phyloP scores from a whole-genome alignment of 2,888 invertebrate species.

The Brachynemurus nebulosus region DNA sequence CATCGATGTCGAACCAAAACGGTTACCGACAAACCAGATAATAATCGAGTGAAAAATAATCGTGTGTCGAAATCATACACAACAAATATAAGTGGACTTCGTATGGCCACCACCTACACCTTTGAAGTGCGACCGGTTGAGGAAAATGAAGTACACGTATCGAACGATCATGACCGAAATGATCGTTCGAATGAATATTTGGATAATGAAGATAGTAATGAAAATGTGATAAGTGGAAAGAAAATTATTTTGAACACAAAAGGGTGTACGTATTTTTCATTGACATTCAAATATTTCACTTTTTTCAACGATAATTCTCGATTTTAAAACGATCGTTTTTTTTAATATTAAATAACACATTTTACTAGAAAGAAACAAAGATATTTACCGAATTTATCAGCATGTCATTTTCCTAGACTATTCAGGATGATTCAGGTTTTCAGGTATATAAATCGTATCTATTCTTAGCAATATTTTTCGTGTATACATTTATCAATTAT shows the following conservation, averaged over 20 bases:
- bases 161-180: constrained; percentile 26
- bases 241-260: constrained; percentile 65
- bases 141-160: constrained; percentile 24
- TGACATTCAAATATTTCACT: not conserved
- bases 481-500: too few species aligned
- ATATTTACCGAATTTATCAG: too few species aligned
- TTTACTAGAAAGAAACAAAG: too few species aligned
- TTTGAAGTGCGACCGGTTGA: constrained; percentile 55
- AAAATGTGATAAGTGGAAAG: constrained; percentile 39
- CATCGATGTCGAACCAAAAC: constrained; percentile 51
- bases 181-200: constrained; percentile 31
- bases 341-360: too few species aligned
- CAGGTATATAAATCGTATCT: too few species aligned
- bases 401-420: too few species aligned
- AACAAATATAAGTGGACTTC: constrained; percentile 49
- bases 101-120: constrained; percentile 73
- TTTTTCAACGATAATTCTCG: not conserved
- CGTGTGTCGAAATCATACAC: constrained; percentile 35
- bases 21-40: constrained; percentile 22
- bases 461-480: too few species aligned
- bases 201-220: constrained; percentile 20
- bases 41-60: constrained; percentile 21
- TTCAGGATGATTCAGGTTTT: too few species aligned
- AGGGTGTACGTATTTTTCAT: constrained; percentile 52
- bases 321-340: too few species aligned